Conservation (phyloP, 2,797 vertebrate genomes). For the Hemibagrus guttatus region DNA sequence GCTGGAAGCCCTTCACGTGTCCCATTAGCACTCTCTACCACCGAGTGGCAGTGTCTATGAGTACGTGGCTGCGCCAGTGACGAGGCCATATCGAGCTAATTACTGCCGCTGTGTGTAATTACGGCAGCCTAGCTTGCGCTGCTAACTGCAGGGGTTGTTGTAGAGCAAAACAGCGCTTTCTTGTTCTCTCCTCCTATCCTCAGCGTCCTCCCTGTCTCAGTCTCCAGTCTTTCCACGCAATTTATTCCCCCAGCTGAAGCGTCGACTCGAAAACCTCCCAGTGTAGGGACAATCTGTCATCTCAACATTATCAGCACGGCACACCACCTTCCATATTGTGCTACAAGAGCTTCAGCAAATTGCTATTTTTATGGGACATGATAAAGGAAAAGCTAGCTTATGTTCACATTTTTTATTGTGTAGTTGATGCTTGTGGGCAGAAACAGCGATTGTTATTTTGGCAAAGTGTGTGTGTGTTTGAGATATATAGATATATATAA, state of each 20-base stretch:
- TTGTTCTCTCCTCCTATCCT: constrained; percentile 42
- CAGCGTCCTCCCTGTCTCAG: constrained; percentile 24
- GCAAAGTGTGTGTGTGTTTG: constrained; percentile 7
- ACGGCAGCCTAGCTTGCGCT: constrained; percentile 75
- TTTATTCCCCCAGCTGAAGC: constrained; percentile 88
- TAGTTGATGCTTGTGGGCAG: constrained; percentile 70
- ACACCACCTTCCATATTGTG: constrained; percentile 92
- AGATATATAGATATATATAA: background rate
- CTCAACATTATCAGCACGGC: constrained; percentile 93
- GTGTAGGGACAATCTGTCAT: constrained; percentile 92
- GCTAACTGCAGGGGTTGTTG: constrained; percentile 72
- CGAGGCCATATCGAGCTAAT: constrained; percentile 80
- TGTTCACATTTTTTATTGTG: constrained; percentile 94
- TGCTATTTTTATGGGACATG: constrained; percentile 97
- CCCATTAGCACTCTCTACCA: constrained; percentile 70
- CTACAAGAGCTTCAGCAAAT: constrained; percentile 94
- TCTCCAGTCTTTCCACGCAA: constrained; percentile 72
- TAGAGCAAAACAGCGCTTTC: constrained; percentile 40
- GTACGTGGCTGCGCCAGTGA: constrained; percentile 71
- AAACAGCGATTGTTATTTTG: constrained; percentile 56
- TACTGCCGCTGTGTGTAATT: constrained; percentile 82
- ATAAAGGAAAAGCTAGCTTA: constrained; percentile 96
- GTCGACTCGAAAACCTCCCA: constrained; percentile 85
- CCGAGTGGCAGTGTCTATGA: constrained; percentile 75
- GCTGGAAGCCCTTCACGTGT: constrained; percentile 44